A percentile compares a stretch with the other conserved stretches of the same genome.
Conservation (phyloP, 2,113 vertebrate genomes). For the Pterocles orientalis region DNA sequence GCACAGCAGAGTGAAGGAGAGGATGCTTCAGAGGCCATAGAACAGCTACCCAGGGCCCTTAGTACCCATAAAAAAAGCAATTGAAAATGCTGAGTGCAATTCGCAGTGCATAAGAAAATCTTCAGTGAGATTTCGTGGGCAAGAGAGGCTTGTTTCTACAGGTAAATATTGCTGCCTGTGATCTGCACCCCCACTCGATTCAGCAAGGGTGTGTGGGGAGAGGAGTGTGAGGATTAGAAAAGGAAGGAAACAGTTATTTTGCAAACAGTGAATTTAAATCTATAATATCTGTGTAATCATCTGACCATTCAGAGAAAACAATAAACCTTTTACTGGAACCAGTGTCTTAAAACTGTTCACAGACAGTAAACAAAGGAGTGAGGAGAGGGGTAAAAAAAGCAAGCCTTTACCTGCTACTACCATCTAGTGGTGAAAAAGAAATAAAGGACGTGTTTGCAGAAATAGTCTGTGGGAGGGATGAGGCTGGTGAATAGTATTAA, state of each 20-base stretch:
- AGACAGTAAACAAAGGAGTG: constrained; percentile 48
- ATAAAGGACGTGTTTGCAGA: background rate
- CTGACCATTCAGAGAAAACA: background rate
- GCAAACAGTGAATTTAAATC: background rate
- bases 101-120: background rate
- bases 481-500: background rate
- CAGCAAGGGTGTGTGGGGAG: background rate
- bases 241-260: background rate
- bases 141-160: background rate
- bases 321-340: background rate
- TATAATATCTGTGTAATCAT: background rate
- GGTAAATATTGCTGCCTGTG: background rate
- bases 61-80: background rate
- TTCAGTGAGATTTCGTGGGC: background rate
- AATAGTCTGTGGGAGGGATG: background rate
- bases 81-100: background rate
- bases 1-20: background rate
- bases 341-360: background rate
- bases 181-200: background rate
- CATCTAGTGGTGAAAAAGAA: constrained; percentile 76
- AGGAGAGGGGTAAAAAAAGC: background rate
- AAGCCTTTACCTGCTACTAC: constrained; percentile 72
- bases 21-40: accelerated
- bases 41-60: background rate
- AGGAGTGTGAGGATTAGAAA: background rate